Evolutionary conservation across 2,797 vertebrate genomes (phyloP).

Genomic region (Percopsis omiscomaycus): DNA sequence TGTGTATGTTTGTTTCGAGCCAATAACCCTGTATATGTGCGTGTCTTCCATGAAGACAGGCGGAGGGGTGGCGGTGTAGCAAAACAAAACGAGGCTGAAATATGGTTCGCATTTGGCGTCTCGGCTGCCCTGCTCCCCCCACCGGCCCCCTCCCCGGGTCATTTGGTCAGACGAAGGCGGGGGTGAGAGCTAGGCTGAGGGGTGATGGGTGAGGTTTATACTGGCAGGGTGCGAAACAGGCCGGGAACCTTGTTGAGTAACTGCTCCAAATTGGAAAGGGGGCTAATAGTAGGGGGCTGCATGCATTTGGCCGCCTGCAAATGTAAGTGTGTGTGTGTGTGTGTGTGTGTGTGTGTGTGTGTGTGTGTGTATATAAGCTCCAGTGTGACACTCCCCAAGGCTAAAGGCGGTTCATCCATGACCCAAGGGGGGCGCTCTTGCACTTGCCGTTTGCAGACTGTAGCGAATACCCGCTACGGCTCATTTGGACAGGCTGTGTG

Average conservation of each 20-base stretch:
- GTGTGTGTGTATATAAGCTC: constrained; percentile 5
- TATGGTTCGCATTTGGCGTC: constrained; percentile 73
- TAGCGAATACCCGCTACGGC: background rate
- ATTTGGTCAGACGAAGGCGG: constrained; percentile 59
- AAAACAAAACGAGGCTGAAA: constrained; percentile 53
- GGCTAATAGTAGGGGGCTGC: constrained; percentile 11
- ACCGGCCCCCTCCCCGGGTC: constrained; percentile 39
- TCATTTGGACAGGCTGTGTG: constrained; percentile 27
- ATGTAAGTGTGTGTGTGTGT: background rate
- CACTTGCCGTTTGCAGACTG: constrained; percentile 26
- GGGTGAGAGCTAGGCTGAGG: constrained; percentile 25
- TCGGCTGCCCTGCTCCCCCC: constrained; percentile 34
- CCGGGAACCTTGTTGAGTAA: constrained; percentile 64
- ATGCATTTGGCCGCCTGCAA: constrained; percentile 39
- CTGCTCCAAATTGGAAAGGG: constrained; percentile 43
- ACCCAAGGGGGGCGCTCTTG: constrained; percentile 69
- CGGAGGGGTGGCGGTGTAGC: background rate
- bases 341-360: background rate
- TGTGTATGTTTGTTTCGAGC: constrained; percentile 29
- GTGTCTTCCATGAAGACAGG: background rate
- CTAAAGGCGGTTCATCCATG: constrained; percentile 6
- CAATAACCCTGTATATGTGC: background rate
- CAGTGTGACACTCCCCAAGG: constrained; percentile 9
- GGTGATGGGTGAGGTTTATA: constrained; percentile 56
- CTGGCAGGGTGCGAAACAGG: constrained; percentile 63